Conservation (phyloP, 2,888 invertebrate species). For the Drosophila phalerata region DNA sequence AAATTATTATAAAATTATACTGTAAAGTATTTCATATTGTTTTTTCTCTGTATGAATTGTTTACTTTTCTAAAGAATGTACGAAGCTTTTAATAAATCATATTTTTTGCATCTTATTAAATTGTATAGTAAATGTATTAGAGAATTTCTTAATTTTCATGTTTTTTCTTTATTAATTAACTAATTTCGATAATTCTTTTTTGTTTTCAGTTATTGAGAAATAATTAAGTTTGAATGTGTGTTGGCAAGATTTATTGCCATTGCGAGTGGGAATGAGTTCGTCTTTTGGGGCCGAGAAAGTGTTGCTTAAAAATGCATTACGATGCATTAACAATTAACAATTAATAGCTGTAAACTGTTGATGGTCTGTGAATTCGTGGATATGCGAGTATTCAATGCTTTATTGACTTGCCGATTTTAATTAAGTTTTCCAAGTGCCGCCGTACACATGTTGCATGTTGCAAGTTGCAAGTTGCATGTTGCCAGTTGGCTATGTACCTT, state of each 20-base stretch:
- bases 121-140: background rate
- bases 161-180: background rate
- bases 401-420: conserved; percentile 41
- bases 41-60: background rate
- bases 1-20: no score
- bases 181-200: background rate
- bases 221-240: background rate
- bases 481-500: background rate
- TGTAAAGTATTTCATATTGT: background rate
- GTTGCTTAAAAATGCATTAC: conserved; percentile 73
- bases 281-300: conserved; percentile 59
- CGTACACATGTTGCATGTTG: conserved; percentile 30
- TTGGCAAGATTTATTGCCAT: conserved; percentile 20
- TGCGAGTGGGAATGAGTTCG: conserved; percentile 39
- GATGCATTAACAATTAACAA: conserved; percentile 61
- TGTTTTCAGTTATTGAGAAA: background rate
- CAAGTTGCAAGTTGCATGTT: conserved; percentile 39
- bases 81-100: background rate
- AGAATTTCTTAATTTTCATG: background rate
- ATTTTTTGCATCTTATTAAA: background rate
- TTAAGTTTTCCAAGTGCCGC: conserved; percentile 18
- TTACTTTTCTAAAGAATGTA: background rate
- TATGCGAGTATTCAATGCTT: conserved; percentile 27
- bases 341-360: conserved; percentile 41
- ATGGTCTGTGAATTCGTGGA: conserved; percentile 1